Evolutionary conservation across 2,113 vertebrate genomes (phyloP).

Genomic region (Mus pahari): DNA sequence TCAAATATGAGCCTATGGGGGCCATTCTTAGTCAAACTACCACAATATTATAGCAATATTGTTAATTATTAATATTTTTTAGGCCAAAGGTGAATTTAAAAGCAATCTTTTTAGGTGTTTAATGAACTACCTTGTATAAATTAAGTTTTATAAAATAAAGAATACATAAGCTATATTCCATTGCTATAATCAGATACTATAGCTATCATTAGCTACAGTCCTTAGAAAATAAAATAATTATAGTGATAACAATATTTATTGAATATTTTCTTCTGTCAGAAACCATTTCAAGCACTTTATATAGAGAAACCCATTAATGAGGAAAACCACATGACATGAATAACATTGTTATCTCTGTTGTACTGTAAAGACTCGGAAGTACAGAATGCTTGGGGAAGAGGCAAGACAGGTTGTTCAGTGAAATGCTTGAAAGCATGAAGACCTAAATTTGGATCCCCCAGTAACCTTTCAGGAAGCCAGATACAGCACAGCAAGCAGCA

Average conservation of each 20-base stretch:
- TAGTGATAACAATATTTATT: neutral
- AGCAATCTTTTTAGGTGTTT: neutral
- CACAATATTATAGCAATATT: neutral
- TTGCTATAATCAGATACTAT: neutral
- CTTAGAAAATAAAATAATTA: neutral
- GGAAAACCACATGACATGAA: neutral
- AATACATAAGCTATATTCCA: neutral
- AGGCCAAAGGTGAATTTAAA: constrained; percentile 39
- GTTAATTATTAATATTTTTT: neutral
- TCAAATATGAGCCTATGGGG: neutral
- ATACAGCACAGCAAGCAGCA: no score
- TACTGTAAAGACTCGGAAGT: neutral
- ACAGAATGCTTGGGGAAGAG: neutral
- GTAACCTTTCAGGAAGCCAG: neutral
- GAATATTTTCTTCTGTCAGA: neutral
- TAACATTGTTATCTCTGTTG: neutral
- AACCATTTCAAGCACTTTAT: neutral
- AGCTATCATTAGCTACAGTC: neutral
- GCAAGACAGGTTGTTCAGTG: neutral
- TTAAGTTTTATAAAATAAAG: neutral
- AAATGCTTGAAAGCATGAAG: neutral
- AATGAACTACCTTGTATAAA: neutral
- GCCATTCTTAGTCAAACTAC: neutral
- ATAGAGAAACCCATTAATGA: neutral
- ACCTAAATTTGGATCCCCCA: neutral